Base-by-base conservation (phyloP, 2,797 vertebrate species). In the Epinephelus malabaricus region DNA sequence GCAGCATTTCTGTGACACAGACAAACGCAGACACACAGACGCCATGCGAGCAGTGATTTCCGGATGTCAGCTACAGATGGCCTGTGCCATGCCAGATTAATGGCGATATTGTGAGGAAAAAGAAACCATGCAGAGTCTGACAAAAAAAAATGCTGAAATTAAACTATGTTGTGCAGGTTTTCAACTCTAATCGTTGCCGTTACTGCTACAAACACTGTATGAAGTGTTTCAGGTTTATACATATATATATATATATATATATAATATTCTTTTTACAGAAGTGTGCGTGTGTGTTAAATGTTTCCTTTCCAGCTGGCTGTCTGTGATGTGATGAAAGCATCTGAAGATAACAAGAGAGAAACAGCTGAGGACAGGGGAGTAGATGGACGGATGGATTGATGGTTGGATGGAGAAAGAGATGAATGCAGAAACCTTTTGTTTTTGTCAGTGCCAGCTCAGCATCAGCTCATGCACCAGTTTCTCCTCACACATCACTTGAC, bases 1-100 rank as follows among this genome's bases (percentile, higher is more conserved):
- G 45, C 73, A 69, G 78, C 88, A 50, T 51, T 67, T 79, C 66
- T 79, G 67, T 82, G 82, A 76, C 87, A 81, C 75, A 81, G 78
- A 84, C 84, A 49, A 64, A 81, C 13, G 12, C 63, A 84, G 88
- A 84, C 87, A 83, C 77, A 76, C 84, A 86, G 83, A 83, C 74
- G 50, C 72, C 76, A 79, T 89, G 75, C 87, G 85, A 91, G 87
- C 91, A 87, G 79, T 69, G 81, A 91, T 86, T 89, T 91, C 85
- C 87, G 85, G 84, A 91, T 93, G 86, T 89, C 90, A 85, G 71
- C 82, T 81, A 72, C 92, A 90, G 91, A 89, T 92, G 91, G 89
- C 83, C 59, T 13, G 38, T 78, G 86, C 74, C 87, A 87, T 54
- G 76, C 49, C 86, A 84, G 58, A 92, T 90, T 88, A 88, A 90